Evolutionary conservation across 1,140 invertebrate genomes (phyloP).

Genomic region (Heliconius nattereri): DNA sequence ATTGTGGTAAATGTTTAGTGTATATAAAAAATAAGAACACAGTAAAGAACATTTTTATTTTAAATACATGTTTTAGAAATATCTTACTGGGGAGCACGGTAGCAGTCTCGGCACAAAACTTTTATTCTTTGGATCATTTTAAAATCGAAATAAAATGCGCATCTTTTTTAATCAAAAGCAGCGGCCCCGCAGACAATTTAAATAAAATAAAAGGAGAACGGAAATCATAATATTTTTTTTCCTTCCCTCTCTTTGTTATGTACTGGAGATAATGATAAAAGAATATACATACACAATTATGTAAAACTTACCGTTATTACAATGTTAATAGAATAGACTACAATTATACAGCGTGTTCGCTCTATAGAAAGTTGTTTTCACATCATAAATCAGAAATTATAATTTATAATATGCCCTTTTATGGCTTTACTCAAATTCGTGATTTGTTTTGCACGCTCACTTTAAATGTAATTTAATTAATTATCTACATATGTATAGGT

Average conservation of each 20-base stretch:
- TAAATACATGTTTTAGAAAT: no score
- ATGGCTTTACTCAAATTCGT: background rate
- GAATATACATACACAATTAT: background rate
- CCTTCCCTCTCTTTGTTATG: background rate
- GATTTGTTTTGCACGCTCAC: background rate
- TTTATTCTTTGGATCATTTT: no score
- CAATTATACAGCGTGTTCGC: background rate
- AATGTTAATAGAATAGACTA: background rate
- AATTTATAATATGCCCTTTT: background rate
- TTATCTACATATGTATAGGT: background rate
- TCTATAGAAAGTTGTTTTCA: conserved; percentile 9
- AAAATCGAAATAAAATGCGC: no score
- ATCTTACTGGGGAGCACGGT: no score
- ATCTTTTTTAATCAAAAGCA: no score
- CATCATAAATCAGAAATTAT: conserved; percentile 5
- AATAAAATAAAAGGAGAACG: no score
- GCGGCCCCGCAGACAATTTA: no score
- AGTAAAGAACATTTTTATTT: no score
- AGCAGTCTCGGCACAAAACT: no score
- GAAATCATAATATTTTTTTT: background rate
- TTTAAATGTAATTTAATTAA: background rate
- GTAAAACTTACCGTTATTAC: conserved; percentile 2
- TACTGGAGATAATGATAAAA: background rate
- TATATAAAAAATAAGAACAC: no score
- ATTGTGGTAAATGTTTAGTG: no score